Base-by-base conservation (phyloP, 2,888 invertebrate genomes). In the Pyrgus malvae region DNA sequence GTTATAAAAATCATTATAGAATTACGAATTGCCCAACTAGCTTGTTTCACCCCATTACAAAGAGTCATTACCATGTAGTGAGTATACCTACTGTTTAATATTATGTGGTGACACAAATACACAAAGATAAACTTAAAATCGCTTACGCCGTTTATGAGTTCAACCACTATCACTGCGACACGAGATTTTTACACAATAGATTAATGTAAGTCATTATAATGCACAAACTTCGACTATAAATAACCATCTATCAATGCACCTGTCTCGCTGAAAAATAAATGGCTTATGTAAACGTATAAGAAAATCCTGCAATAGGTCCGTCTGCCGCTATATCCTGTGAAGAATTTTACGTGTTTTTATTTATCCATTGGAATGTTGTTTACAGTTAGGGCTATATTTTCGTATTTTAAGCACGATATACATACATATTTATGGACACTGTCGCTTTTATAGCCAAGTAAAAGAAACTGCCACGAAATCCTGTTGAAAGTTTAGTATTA, bases 401-500 rank as follows among this genome's bases (percentile, higher is more conserved):
- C 16, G 41, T 33, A 41, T 42, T 33, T 50, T 31, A 42, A 38
- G 29, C 37, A 45, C 21, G 38, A 11, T 29, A 38, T 23, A 38
- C 37, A 35, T 44, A 44, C 44, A 44, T 42, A 42, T 49, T 49
- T 45, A 45, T 45, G 46, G 25, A 9, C 40, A 54, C 46, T 46
- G 40, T 46, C 53, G 53, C 53, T 54, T 54, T 54, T 54, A 49
- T 40, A 49, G 31, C 29, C 49, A 33, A 55, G 41, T 49, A 60
- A 61, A 58, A 60, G 64, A 64, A 64, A 64, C 51, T 54, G 53
- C 38, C 42, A 73, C 70, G 65, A 76, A 76, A 80, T 87, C 85
- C 87, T 84, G 83, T 85, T 79, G 88, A 88, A 88, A 88, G 88
- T 85, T 72, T 72, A 54, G 53, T 64, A 68, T 76, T 74, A 75